Evolutionary conservation across 2,888 invertebrate species (phyloP), one percentile per base, ranked within the genome.

Genomic region (Polydrusus cervinus): DNA sequence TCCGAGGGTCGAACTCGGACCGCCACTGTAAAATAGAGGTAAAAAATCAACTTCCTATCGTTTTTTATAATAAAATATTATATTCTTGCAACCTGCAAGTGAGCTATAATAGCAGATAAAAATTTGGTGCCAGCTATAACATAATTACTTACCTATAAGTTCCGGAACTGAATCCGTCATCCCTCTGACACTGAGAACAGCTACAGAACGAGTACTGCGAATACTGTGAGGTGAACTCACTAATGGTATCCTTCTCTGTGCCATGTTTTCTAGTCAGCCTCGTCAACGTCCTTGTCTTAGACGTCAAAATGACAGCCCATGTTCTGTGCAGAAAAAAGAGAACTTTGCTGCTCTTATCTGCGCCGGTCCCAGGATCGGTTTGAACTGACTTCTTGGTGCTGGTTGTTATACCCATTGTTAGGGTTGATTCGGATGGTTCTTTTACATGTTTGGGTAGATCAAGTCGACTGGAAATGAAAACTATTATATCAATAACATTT

Each of bases 141-240:
- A n/a, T n/a, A n/a, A n/a, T n/a, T n/a, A 61, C 75, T 74, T 76
- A 82, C 82, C 81, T 82, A 69, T 78, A 79, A 47, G 79, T 75
- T 0, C 74, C 81, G 14, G 80, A 81, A 57, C 81, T 81, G 71
- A 82, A 81, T 0, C 75, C 83, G 72, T 85, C 84, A 65, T 85
- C 83, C 76, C 82, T 82, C 64, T 84, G 83, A 61, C 86, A 86
- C 78, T 85, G 84, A 10, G 85, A 81, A 72, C 86, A 86, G 70
- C 85, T 85, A 67, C 86, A 86, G 62, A 84, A 83, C 13, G 86
- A 84, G 76, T 84, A 86, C 74, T 86, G 85, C 9, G 86, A 85
- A 62, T 74, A 79, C 55, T 81, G 80, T 0, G 82, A 83, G 1
- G 81, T 82, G 66, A 79, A 82, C 18, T 84, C 84, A 66, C 84